These are phyloP conservation scores for Acleris cristana DNA, from an alignment of 2,888 invertebrate genomes.

Conservation along the genomic window DNA sequence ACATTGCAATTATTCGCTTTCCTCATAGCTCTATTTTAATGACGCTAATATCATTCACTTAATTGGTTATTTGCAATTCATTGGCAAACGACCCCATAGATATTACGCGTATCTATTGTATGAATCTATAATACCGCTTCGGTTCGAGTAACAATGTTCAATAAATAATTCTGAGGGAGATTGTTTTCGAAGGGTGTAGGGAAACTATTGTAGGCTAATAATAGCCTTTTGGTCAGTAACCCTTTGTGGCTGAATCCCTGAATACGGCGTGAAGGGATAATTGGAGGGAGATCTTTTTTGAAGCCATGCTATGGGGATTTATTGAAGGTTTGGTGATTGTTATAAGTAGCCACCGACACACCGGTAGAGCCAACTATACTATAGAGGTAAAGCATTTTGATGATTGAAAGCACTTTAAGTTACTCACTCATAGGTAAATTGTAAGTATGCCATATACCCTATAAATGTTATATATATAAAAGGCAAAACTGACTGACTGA, in stretches of 20 bases:
- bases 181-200: constrained; percentile 10
- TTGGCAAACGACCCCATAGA: not conserved
- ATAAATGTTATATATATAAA: no score
- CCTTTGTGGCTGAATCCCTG: constrained; percentile 11
- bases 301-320: not conserved
- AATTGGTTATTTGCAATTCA: not conserved
- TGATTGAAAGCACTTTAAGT: no score
- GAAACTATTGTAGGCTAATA: constrained; percentile 30
- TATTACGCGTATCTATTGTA: constrained; percentile 16
- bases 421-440: no score
- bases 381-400: no score
- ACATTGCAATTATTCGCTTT: no score
- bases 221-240: constrained; percentile 20
- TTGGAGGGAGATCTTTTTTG: not conserved
- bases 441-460: no score
- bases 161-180: constrained; percentile 19
- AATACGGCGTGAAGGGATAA: constrained; percentile 12
- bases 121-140: constrained; percentile 19
- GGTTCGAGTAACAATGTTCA: constrained; percentile 18
- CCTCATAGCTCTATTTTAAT: not conserved
- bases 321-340: not conserved
- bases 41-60: not conserved
- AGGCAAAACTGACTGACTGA: no score
- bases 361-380: no score
- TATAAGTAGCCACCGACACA: no score